phyloP scores from a whole-genome alignment of 2,113 vertebrate species.

The mouse (Mus musculus) region DNA sequence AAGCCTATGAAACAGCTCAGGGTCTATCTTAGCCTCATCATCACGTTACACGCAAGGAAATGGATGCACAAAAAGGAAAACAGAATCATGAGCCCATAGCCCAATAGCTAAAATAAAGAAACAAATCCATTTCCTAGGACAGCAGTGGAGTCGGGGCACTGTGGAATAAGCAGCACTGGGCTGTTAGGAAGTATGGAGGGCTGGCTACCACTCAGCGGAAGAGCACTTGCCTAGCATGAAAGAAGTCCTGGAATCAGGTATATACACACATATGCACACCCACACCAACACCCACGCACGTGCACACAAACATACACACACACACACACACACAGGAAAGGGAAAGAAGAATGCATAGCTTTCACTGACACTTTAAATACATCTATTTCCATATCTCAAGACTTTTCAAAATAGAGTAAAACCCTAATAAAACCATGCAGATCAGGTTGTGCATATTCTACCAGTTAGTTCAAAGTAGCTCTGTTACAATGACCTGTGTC shows the following conservation, averaged over 20 bases:
- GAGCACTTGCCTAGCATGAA: not conserved
- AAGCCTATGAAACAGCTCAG: slow-evolving; percentile 12
- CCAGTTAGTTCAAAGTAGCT: not conserved
- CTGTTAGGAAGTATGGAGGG: rapidly evolving
- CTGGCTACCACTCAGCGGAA: not conserved
- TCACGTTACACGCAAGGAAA: slow-evolving; percentile 17
- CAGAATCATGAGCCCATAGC: not conserved
- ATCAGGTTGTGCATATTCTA: not conserved
- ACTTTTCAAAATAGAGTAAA: slow-evolving; percentile 11
- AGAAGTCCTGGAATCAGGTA: not conserved
- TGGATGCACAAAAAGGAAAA: not conserved
- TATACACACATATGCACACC: not conserved
- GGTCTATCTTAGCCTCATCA: slow-evolving; percentile 16
- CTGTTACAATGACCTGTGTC: slow-evolving; percentile 90
- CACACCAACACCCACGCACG: not conserved
- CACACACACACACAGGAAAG: not conserved
- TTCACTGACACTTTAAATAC: not conserved
- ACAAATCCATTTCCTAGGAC: not conserved
- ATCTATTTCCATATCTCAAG: not conserved
- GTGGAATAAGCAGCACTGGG: no score
- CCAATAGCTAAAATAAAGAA: not conserved
- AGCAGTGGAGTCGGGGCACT: not conserved
- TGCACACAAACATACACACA: not conserved
- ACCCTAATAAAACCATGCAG: not conserved
- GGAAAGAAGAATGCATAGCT: not conserved